Evolutionary conservation across 2,797 vertebrate genomes (phyloP).

Genomic region (Crocodylus rhombifer): DNA sequence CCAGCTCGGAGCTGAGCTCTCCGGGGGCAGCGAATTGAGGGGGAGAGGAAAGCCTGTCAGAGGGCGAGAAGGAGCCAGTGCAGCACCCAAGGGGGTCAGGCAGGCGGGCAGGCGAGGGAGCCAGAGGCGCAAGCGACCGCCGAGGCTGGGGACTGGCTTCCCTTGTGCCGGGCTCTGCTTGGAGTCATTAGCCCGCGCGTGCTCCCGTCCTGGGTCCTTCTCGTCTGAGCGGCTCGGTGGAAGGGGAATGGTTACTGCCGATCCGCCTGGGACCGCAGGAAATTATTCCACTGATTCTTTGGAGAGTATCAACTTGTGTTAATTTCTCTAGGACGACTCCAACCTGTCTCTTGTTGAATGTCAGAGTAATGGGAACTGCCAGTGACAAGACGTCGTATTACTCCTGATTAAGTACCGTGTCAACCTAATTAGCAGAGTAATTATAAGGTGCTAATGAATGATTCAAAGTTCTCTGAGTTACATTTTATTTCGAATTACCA

Average conservation of each 20-base stretch:
- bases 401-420: conserved; percentile 88
- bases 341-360: conserved; percentile 80
- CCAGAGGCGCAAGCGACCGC: neutral
- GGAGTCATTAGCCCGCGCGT: neutral
- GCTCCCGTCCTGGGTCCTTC: neutral
- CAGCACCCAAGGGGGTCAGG: neutral
- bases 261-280: conserved; percentile 39
- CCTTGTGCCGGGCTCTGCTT: neutral
- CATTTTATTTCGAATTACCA: conserved; percentile 82
- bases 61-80: neutral
- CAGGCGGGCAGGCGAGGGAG: neutral
- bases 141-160: neutral
- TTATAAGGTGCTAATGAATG: conserved; percentile 94
- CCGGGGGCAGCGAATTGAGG: neutral
- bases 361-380: conserved; percentile 84
- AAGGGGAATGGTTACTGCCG: conserved; percentile 40
- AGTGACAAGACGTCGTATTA: conserved; percentile 83
- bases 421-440: conserved; percentile 93
- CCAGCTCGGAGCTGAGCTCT: neutral
- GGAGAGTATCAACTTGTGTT: conserved; percentile 62
- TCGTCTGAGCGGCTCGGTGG: neutral
- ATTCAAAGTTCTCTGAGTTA: conserved; percentile 85
- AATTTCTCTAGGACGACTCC: conserved; percentile 71
- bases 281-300: conserved; percentile 38
- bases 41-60: neutral